Conservation (phyloP, 1,140 invertebrate species). For the Neodiprion lecontei region DNA sequence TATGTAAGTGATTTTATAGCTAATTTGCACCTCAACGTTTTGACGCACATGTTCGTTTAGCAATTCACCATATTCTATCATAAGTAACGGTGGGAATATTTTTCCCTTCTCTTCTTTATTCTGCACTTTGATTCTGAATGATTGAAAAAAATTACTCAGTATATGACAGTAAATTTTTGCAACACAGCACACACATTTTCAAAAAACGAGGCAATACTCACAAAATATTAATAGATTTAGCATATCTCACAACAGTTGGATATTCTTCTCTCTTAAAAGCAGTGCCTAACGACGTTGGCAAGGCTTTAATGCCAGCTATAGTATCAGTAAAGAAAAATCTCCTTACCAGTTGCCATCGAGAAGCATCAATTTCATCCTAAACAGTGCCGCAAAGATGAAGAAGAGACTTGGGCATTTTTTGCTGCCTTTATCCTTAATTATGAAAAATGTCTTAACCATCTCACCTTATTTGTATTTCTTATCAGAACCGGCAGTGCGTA, state of each 20-base stretch:
- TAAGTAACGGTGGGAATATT: conserved; percentile 67
- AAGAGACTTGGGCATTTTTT: conserved; percentile 22
- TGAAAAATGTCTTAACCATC: conserved; percentile 19
- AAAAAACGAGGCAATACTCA: conserved; percentile 38
- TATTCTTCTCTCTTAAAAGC: conserved; percentile 31
- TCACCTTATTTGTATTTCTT: conserved; percentile 45
- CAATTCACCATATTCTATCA: conserved; percentile 65
- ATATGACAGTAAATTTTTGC: conserved; percentile 2
- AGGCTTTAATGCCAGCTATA: conserved; percentile 54
- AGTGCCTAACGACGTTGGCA: conserved; percentile 37
- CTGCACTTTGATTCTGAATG: conserved; percentile 60
- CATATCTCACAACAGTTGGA: conserved; percentile 47
- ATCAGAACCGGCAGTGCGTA: conserved; percentile 68
- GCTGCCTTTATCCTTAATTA: background rate
- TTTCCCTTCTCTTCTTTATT: conserved; percentile 59
- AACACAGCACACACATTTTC: no score
- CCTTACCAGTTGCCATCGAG: conserved; percentile 68
- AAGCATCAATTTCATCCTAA: conserved; percentile 54
- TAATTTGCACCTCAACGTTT: conserved; percentile 58
- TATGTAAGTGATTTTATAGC: conserved; percentile 67
- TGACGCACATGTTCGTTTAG: conserved; percentile 55
- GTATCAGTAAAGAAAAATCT: conserved; percentile 75
- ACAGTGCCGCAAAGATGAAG: conserved; percentile 27
- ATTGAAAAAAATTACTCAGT: conserved; percentile 34
- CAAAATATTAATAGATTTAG: conserved; percentile 56